Evolutionary conservation across 2,797 vertebrate genomes (phyloP).

Genomic region (Muraenolepis orangiensis): DNA sequence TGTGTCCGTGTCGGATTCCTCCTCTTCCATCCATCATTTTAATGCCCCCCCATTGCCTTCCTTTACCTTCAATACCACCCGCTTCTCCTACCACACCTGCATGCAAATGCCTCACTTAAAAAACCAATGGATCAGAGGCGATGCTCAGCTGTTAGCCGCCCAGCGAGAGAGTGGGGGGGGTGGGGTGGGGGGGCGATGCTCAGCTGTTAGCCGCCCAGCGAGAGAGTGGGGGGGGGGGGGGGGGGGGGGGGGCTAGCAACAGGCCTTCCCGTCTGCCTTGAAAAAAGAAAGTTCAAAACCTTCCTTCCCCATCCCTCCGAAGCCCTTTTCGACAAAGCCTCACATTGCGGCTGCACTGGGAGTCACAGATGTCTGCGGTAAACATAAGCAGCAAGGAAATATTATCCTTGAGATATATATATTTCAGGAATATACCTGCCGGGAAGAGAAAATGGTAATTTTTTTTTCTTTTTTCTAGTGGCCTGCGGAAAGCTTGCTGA

Average conservation of each 20-base stretch:
- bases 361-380: background rate
- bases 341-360: background rate
- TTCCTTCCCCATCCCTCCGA: background rate
- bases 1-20: slow-evolving; percentile 10
- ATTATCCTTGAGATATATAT: background rate
- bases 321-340: background rate
- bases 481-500: background rate
- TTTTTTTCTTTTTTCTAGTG: background rate
- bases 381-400: background rate
- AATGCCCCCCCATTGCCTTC: background rate
- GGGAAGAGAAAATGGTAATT: background rate
- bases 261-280: background rate
- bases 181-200: background rate
- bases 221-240: too few relatives aligned
- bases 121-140: background rate
- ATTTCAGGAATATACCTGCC: background rate
- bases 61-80: background rate
- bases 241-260: background rate
- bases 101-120: background rate
- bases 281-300: background rate
- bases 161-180: too few relatives aligned
- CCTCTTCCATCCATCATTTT: slow-evolving; percentile 9
- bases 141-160: background rate
- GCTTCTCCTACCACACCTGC: background rate
- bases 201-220: background rate